Conservation (phyloP, 2,113 vertebrate genomes). For the Gobiocypris rarus region DNA sequence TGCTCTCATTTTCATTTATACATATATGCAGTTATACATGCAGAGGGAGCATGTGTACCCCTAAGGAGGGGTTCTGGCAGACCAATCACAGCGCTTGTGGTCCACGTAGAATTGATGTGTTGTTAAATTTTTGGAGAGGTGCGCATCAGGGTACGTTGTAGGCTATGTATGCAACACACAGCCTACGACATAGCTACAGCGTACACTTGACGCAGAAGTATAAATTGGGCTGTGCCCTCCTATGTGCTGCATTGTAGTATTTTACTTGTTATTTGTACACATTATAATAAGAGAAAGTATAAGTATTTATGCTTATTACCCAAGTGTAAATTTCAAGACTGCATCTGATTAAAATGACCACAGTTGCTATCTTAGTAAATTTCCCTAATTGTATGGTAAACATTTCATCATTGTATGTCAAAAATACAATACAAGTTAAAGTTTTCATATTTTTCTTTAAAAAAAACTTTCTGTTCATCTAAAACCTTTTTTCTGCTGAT, state of each 20-base stretch:
- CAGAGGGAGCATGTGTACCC: no score
- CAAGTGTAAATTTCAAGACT: not conserved
- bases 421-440: not conserved
- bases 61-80: no score
- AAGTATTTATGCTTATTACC: not conserved
- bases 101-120: no score
- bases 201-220: no score
- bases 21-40: no score
- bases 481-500: constrained; percentile 1
- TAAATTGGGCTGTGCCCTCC: no score
- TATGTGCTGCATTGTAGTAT: not conserved
- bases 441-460: not conserved
- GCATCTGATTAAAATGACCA: not conserved
- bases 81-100: no score
- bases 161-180: no score
- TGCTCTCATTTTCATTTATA: no score
- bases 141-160: no score
- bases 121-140: no score
- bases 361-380: not conserved
- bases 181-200: no score
- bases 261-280: not conserved
- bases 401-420: not conserved
- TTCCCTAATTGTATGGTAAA: not conserved
- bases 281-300: not conserved
- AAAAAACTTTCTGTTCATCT: not conserved